Base-by-base conservation (phyloP, 1,140 invertebrate species). In the Lutraria rhynchaena region DNA sequence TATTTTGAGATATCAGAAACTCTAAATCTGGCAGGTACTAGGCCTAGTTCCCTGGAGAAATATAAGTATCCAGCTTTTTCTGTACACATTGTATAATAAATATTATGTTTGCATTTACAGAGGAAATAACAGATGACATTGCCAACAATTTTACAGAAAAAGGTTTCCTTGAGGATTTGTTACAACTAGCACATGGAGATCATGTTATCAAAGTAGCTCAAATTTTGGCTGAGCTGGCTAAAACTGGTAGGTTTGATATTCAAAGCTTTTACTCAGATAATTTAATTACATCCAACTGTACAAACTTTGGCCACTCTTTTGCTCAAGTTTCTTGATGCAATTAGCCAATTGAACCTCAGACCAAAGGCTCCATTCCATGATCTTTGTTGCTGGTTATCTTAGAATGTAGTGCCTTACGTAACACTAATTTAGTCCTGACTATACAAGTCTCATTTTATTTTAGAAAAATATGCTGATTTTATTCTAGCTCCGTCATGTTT, bases 221-320 rank as follows among this genome's bases (percentile, higher is more conserved):
- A 81, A 51, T 92, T 11, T 67, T 92, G 33, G 91, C 92, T 57
- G 91, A 92, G 84, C 65, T 92, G 0, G 89, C 91, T 1, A 92
- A 92, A 89, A 85, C 87, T 86, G 91, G 92, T 92, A 82, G 73
- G 70, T 51, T 19, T 27, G 4, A 4, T 67, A 13, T 19, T 7
- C 27, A 63, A 7, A 69, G 19, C 33, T 46, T n/a, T n/a, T n/a
- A n/a, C n/a, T n/a, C n/a, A n/a, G n/a, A n/a, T 31, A 15, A 13
- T 7, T 33, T 31, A 11, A n/a, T 9, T 57, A 57, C 55, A 57
- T n/a, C 15, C 27, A 24, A 57, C 22, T 24, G 27, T 57, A 24
- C 15, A 13, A 15, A 57, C 55, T 57, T 15, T 57, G 7, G 15
- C 7, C 7, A 31, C 5, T 63, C 35, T 15, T 13, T 7, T 31